Conservation (phyloP, 2,888 invertebrate species). For the Horisme vitalbata region DNA sequence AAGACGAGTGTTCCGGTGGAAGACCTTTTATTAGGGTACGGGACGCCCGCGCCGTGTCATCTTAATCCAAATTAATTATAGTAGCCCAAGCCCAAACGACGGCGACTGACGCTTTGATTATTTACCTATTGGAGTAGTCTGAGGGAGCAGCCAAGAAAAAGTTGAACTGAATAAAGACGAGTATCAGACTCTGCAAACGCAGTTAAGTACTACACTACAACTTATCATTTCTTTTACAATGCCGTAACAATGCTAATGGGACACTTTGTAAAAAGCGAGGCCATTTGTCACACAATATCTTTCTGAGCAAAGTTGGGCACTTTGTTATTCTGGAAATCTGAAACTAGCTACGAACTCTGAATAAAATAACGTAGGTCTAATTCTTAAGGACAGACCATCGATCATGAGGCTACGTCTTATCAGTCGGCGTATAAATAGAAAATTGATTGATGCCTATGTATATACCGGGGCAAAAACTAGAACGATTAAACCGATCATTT, state of each 20-base stretch:
- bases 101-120: too few species aligned
- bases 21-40: too few species aligned
- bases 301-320: conserved; percentile 1
- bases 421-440: conserved; percentile 28
- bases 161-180: too few species aligned
- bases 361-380: conserved; percentile 1
- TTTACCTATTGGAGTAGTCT: too few species aligned
- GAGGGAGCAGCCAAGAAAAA: too few species aligned
- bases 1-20: too few species aligned
- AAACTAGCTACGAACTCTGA: not conserved
- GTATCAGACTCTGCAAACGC: too few species aligned
- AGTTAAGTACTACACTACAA: not conserved
- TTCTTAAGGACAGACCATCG: conserved; percentile 22
- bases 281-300: not conserved
- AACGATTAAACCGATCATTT: conserved; percentile 27
- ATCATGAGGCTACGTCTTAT: conserved; percentile 18
- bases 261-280: not conserved
- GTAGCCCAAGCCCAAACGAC: too few species aligned
- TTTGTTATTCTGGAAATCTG: not conserved
- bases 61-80: too few species aligned
- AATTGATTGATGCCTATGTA: conserved; percentile 30
- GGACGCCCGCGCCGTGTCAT: too few species aligned
- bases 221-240: not conserved
- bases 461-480: conserved; percentile 25
- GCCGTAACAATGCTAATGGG: not conserved